Percentiles rank a stretch among this genome's conserved stretches.
These are phyloP conservation scores for Pomacea canaliculata DNA, from an alignment of 2,888 invertebrate species.

Conservation along the genomic window DNA sequence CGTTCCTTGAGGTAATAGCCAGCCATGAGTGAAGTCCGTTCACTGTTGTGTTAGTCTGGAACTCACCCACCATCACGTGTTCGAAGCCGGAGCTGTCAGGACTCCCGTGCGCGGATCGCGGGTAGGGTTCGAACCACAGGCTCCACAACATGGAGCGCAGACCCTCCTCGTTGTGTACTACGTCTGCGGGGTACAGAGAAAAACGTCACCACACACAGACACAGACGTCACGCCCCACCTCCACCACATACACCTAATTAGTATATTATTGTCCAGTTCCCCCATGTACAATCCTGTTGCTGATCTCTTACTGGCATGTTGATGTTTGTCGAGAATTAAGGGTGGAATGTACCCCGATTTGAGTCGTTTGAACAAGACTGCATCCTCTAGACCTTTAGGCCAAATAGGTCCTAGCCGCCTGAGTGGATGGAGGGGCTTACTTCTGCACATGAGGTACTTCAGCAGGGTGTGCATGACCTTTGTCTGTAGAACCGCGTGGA, in stretches of 20 bases:
- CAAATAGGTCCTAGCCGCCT: too few relatives aligned
- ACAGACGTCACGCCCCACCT: background rate
- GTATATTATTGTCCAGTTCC: background rate
- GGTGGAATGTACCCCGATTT: too few relatives aligned
- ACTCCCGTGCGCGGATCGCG: constrained; percentile 71
- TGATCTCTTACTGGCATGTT: too few relatives aligned
- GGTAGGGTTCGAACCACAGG: constrained; percentile 78
- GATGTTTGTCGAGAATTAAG: too few relatives aligned
- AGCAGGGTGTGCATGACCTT: constrained; percentile 13
- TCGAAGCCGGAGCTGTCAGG: constrained; percentile 90
- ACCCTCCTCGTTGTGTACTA: constrained; percentile 17
- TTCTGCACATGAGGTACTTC: constrained; percentile 21
- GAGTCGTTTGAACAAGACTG: too few relatives aligned
- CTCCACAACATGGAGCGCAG: constrained; percentile 65
- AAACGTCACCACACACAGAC: constrained; percentile 4
- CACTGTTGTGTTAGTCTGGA: constrained; percentile 77
- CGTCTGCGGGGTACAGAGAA: constrained; percentile 2
- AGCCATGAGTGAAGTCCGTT: constrained; percentile 93
- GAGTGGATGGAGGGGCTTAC: constrained; percentile 5
- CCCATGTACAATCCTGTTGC: too few relatives aligned
- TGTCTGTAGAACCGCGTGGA: constrained; percentile 24
- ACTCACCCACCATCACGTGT: constrained; percentile 90
- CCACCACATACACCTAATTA: background rate
- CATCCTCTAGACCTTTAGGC: too few relatives aligned
- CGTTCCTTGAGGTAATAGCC: constrained; percentile 84